Percentiles rank a stretch among this genome's conserved stretches.
Conservation (phyloP, 1,140 invertebrate species). For the Anastrepha obliqua region DNA sequence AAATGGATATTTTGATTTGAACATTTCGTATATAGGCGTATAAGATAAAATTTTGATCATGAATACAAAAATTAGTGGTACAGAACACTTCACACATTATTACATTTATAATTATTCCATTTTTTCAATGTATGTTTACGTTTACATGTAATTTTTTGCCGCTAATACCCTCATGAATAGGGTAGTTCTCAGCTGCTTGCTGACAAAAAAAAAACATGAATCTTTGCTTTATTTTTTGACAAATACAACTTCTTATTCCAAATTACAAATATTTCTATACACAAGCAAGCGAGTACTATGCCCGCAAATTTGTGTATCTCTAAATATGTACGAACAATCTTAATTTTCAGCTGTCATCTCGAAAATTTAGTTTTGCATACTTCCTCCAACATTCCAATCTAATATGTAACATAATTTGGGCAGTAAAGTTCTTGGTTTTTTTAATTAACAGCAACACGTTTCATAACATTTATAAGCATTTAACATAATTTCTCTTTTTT, state of each 20-base stretch:
- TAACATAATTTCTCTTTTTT: neutral
- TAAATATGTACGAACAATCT: no score
- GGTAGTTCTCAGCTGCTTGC: neutral
- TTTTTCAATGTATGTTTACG: neutral
- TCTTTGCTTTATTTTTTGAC: neutral
- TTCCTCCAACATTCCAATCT: neutral
- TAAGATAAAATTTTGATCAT: slow-evolving; percentile 1
- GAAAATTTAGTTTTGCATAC: neutral
- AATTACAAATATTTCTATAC: neutral
- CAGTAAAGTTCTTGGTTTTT: neutral
- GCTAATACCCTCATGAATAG: neutral
- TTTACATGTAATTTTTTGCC: neutral
- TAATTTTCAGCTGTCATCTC: no score
- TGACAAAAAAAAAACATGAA: neutral
- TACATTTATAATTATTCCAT: slow-evolving; percentile 1
- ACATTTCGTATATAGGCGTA: no score
- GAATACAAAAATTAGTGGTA: slow-evolving; percentile 28
- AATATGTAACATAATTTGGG: neutral
- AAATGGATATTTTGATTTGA: neutral
- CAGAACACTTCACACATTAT: slow-evolving; percentile 16
- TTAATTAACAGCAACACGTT: neutral
- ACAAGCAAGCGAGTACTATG: neutral
- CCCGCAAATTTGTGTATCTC: no score
- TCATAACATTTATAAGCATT: slow-evolving; percentile 14
- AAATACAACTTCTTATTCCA: neutral